Evolutionary conservation across 2,797 vertebrate species (phyloP).

Genomic region (Podarcis lilfordi): DNA sequence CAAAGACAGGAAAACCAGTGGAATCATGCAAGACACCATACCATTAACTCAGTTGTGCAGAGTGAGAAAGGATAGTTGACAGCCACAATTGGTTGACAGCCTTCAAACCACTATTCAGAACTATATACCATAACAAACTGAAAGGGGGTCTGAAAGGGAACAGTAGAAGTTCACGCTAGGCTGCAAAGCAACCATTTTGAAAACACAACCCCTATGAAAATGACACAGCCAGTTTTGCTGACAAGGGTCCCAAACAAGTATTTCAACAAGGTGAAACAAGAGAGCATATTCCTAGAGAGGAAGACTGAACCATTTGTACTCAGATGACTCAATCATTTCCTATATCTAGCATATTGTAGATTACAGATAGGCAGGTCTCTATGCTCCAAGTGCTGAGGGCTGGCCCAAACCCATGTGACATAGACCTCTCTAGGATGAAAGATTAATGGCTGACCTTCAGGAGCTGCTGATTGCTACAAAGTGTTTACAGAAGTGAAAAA

Average conservation of each 20-base stretch:
- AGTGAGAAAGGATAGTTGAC: background rate
- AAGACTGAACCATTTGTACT: background rate
- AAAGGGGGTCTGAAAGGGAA: background rate
- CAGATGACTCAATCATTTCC: too few relatives aligned
- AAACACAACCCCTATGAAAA: background rate
- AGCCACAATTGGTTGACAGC: too few relatives aligned
- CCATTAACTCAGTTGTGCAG: background rate
- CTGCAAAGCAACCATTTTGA: background rate
- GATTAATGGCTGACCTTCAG: constrained; percentile 3
- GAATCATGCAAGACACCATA: background rate
- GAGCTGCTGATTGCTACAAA: background rate
- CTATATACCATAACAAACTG: too few relatives aligned
- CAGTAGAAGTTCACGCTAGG: background rate
- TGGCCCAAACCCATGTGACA: too few relatives aligned
- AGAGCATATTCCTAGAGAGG: background rate
- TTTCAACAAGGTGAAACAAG: background rate
- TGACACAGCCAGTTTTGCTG: background rate
- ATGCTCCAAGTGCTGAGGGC: background rate
- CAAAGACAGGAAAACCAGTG: background rate
- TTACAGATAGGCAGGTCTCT: background rate
- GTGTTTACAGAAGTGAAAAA: background rate
- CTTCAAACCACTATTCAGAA: background rate
- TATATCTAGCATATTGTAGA: background rate
- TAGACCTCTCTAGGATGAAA: background rate
- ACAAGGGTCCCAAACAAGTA: background rate